phyloP scores from a whole-genome alignment of 1,140 invertebrate species.

The Contarinia nasturtii region DNA sequence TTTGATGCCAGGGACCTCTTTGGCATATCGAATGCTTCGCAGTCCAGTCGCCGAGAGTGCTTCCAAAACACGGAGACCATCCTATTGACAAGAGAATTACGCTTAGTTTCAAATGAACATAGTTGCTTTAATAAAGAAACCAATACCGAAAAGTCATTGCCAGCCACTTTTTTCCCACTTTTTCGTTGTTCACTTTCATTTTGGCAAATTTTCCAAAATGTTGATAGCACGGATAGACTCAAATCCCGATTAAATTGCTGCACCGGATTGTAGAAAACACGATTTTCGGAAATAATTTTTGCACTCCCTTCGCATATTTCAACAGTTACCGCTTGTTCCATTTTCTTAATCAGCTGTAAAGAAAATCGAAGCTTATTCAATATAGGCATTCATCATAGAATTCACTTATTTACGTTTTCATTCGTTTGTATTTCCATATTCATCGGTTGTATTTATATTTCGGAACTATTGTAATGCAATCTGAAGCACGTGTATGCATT shows the following conservation, averaged over 20 bases:
- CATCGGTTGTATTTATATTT: no score
- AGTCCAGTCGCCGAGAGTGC: conserved; percentile 90
- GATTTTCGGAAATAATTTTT: conserved; percentile 18
- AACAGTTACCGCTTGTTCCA: background rate
- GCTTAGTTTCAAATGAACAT: background rate
- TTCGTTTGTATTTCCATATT: no score
- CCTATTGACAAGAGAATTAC: conserved; percentile 14
- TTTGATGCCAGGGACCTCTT: conserved; percentile 69
- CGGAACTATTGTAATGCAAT: no score
- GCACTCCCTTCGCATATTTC: conserved; percentile 12
- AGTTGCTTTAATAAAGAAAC: background rate
- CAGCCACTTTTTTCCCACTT: conserved; percentile 1
- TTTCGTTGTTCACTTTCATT: conserved; percentile 9
- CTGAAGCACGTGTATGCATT: no score
- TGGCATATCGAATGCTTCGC: conserved; percentile 87
- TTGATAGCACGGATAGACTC: conserved; percentile 43
- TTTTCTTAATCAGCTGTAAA: no score
- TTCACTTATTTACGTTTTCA: no score
- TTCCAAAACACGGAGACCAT: conserved; percentile 65
- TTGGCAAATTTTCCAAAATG: conserved; percentile 30
- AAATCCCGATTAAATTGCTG: conserved; percentile 95
- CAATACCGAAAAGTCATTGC: background rate
- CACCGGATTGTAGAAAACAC: conserved; percentile 94
- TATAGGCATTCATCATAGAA: no score
- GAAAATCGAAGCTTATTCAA: no score